Evolutionary conservation across 2,888 invertebrate species (phyloP), one percentile per base, ranked within the genome.

Genomic region (Troglohyphantes excavatus): DNA sequence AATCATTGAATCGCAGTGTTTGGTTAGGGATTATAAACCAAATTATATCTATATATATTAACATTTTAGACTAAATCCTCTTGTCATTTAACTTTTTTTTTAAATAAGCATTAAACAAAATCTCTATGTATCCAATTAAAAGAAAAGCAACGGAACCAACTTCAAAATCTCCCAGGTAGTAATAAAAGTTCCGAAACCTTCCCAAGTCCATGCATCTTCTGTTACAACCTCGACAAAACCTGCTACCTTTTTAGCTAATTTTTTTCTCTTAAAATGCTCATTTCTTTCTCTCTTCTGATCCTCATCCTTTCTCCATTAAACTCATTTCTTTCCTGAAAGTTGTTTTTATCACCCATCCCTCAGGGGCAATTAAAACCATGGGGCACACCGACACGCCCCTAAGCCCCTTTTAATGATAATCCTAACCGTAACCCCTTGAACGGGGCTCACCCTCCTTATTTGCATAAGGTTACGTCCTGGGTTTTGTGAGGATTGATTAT

Each of bases 321-420:
- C 68, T 82, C 75, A 67, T 73, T 82, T 33, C 82, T 21, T 70
- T 76, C 23, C 3, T 67, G 68, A 89, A 89, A 89, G 67, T 82
- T 89, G 82, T 89, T 89, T 87, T 89, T 89, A 89, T 89, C 88
- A 83, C 88, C 88, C 59, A 43, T 89, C 88, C 81, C 88, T 3
- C 21, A 70, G 88, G 88, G 46, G 59, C 88, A 89, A 89, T 89
- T 89, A 89, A 82, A 82, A 82, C 67, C 39, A 19, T 17, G 26
- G 29, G 82, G 82, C 19, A 21, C 76, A 61, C 21, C 68, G 88
- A 89, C 88, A 82, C 82, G 21, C n/a, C 53, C 82, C 61, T 88
- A 89, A 89, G 82, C 88, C 82, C 73, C 23, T 61, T 89, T 89
- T 89, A 89, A 89, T 89, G 82, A 88, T 88, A 81, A 88, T 81